phyloP scores from a whole-genome alignment of 2,113 vertebrate species.

The Sylvilagus bachmani region DNA sequence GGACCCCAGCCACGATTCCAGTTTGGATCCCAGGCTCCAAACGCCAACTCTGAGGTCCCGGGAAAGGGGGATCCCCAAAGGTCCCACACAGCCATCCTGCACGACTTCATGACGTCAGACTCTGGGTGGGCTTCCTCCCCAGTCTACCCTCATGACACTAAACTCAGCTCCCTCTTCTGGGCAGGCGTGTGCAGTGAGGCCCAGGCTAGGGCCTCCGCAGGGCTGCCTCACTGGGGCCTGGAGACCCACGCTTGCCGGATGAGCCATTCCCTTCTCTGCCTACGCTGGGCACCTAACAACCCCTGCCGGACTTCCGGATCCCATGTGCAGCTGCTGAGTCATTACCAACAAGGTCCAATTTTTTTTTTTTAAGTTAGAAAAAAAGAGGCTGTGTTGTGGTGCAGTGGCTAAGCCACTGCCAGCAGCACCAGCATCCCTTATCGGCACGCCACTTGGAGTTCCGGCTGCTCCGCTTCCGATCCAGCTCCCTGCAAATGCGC shows the following conservation, averaged over 20 bases:
- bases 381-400: no score
- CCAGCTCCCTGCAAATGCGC: no score
- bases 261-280: neutral
- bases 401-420: no score
- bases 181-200: fast-evolving
- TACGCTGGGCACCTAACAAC: neutral
- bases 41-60: neutral
- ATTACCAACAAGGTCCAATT: neutral
- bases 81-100: neutral
- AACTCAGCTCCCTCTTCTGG: neutral
- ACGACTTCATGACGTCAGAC: neutral
- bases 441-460: no score
- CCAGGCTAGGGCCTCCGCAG: neutral
- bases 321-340: neutral
- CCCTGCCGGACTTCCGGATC: neutral
- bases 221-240: neutral
- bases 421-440: no score
- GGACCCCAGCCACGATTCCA: neutral
- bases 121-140: neutral
- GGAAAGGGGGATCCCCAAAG: no score
- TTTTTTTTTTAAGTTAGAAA: neutral
- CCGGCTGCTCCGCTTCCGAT: no score
- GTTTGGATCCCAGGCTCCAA: no score
- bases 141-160: no score
- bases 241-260: neutral